phyloP scores from a whole-genome alignment of 2,888 invertebrate genomes.

The Coleophora flavipennella region DNA sequence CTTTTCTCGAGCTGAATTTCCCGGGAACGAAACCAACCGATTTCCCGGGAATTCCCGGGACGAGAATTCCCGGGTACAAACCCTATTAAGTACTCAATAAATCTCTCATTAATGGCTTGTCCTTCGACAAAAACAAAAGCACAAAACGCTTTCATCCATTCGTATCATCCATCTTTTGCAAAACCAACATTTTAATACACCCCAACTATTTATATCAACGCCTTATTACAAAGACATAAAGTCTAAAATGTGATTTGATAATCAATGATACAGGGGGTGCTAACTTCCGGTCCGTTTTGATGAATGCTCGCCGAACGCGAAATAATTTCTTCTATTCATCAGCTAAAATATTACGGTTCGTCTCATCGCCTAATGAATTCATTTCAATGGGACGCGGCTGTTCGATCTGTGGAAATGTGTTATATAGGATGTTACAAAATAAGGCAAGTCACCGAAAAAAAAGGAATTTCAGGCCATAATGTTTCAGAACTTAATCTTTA shows the following conservation, averaged over 20 bases:
- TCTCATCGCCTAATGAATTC: conserved; percentile 51
- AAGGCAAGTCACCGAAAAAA: too few relatives aligned
- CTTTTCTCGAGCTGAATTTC: too few relatives aligned
- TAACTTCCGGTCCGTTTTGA: conserved; percentile 22
- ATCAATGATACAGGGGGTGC: too few relatives aligned
- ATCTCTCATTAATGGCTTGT: neutral
- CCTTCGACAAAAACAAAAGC: neutral
- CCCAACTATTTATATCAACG: neutral
- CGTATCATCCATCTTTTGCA: neutral
- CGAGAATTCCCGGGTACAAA: too few relatives aligned
- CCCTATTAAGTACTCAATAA: neutral
- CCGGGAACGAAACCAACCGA: too few relatives aligned
- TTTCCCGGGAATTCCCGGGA: too few relatives aligned
- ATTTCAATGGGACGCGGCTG: conserved; percentile 33
- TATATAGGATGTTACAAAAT: too few relatives aligned
- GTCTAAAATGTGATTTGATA: neutral
- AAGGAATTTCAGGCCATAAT: too few relatives aligned
- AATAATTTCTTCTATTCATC: conserved; percentile 56
- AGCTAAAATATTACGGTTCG: conserved; percentile 48
- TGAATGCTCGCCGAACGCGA: conserved; percentile 40
- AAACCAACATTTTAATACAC: neutral
- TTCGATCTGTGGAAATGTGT: too few relatives aligned
- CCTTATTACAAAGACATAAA: neutral
- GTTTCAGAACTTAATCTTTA: too few relatives aligned
- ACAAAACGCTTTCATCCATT: conserved; percentile 2